A percentile compares a stretch with the other conserved stretches of the same genome.
phyloP scores from a whole-genome alignment of 2,113 vertebrate species.

The Cheilinus undulatus region DNA sequence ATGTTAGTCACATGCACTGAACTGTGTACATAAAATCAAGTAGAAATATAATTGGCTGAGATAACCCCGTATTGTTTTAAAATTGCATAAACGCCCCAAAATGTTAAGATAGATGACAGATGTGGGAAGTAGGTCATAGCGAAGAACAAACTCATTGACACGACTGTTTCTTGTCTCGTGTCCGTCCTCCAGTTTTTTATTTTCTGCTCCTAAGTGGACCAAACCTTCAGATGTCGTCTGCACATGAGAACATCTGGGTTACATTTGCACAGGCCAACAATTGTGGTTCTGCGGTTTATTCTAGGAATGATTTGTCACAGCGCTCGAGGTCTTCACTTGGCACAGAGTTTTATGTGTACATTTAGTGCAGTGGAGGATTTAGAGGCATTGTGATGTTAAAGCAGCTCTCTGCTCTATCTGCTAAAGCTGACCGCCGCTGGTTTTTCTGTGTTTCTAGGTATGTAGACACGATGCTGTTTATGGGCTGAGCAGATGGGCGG shows the following conservation, averaged over 20 bases:
- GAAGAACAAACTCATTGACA: constrained; percentile 66
- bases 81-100: constrained; percentile 41
- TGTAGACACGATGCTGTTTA: constrained; percentile 47
- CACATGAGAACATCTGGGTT: constrained; percentile 77
- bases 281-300: constrained; percentile 66
- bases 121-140: constrained; percentile 76
- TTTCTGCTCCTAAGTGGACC: constrained; percentile 58
- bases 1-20: constrained; percentile 9
- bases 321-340: constrained; percentile 69
- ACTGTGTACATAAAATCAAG: constrained; percentile 25
- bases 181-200: constrained; percentile 44
- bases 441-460: constrained; percentile 26
- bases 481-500: constrained; percentile 59
- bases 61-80: constrained; percentile 39
- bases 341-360: constrained; percentile 48
- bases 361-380: constrained; percentile 39
- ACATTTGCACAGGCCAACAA: constrained; percentile 63
- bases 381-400: constrained; percentile 23
- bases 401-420: constrained; percentile 25
- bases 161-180: constrained; percentile 44
- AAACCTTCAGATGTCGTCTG: constrained; percentile 61
- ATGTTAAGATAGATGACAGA: constrained; percentile 62
- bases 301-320: constrained; percentile 75
- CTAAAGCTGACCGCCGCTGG: constrained; percentile 14
- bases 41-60: constrained; percentile 28